Evolutionary conservation across 1,140 invertebrate genomes (phyloP), one percentile per base, ranked within the genome.

Genomic region (Leptopilina boulardi): DNA sequence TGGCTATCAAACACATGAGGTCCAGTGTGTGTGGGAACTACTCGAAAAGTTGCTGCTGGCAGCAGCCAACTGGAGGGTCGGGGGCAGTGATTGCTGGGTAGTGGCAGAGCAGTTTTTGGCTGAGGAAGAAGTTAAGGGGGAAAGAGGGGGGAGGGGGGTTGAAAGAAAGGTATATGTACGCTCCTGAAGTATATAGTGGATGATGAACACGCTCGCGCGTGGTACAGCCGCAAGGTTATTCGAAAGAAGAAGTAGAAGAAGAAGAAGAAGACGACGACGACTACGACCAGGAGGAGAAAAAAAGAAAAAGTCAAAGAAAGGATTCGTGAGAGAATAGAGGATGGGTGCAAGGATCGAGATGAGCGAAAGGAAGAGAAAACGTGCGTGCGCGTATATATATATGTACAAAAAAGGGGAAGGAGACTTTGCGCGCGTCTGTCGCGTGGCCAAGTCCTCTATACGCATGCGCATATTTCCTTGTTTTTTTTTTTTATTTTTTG

Each of bases 391-490:
- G n/a, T n/a, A n/a, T n/a, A n/a, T n/a, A n/a, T n/a, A n/a, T n/a
- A n/a, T 34, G 5, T 38, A 38, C 34, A 9, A 38, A 38, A 51
- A 79, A 44, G 70, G 34, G 44, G 66, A 44, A 80, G 76, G 66
- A 81, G 75, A 77, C 80, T 77, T 74, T 73, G 77, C 82, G 83
- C 82, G 81, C 87, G 88, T 84, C 81, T 78, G 87, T 89, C 88
- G 88, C 88, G 88, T 89, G 88, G 88, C 87, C 47, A 73, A 71
- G 47, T 81, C 74, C 71, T 70, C n/a, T 73, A 19, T 70, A 78
- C 85, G 83, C 86, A 82, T 83, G 84, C 78, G 81, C 77, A 1
- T 66, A 11, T 30, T 30, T 66, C 13, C 3, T 23, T n/a, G n/a
- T n/a, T 30, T 66, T 30, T 66, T 30, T 38, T 38, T 38, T 38